Evolutionary conservation across 1,140 invertebrate species (phyloP), one percentile per base, ranked within the genome.

Genomic region (Pristionchus pacificus): DNA sequence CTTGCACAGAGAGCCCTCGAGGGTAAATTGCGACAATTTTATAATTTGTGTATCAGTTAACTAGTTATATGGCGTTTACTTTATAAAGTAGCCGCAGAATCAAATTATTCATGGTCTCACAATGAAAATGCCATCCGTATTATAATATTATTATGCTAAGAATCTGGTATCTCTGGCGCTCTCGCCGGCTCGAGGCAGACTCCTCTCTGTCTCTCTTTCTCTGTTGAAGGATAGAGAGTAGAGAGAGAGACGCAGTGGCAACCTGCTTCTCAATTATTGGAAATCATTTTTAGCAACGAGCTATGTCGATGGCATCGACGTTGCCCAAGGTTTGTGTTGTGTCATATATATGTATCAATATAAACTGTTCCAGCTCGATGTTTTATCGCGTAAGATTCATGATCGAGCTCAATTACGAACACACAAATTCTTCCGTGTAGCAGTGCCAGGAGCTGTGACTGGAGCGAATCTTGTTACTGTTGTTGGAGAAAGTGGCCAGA

Each of bases 351-450:
- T 49, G 19, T 49, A 49, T 10, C 19, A 19, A 49, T 6, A 38
- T 49, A 13, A 13, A 29, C 32, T 29, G 29, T 77, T 82, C 75
- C 57, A 82, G 80, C 68, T 81, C 58, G 79, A 82, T 65, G 74
- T 68, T 49, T 64, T 81, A 15, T 65, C 74, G 27, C 60, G 79
- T 32, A 68, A 70, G 60, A 55, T 81, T 25, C 62, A 74, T 29
- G 73, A 81, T 33, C 68, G 73, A 27, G 80, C 77, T 25, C 79
- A 75, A 32, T 68, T 82, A 24, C 72, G 74, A 68, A 82, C 78
- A 13, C 80, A 83, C 73, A 81, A 81, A 71, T 83, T 84, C 67
- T 83, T 82, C 70, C 82, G 81, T 31, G 74, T 83, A 31, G 75
- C 82, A 24, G 82, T 83, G 28, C 81, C 81, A 57, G 80, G 84